Base-by-base conservation (phyloP, 2,797 vertebrate species). In the Picus viridis region DNA sequence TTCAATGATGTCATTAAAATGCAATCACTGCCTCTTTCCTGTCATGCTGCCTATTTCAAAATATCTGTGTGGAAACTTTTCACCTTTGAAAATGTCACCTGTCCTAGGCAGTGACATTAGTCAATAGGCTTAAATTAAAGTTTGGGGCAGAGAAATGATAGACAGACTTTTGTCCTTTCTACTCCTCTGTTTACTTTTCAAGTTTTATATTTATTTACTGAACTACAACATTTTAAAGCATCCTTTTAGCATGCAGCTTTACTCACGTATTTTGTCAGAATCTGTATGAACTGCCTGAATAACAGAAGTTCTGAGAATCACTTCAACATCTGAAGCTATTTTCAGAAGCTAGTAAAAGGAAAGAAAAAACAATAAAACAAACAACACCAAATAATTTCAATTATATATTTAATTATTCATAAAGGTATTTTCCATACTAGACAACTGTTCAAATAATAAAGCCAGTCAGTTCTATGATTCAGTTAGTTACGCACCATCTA, bases 241-340 rank as follows among this genome's bases (percentile, higher is more conserved):
- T 8, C 10, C 58, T 83, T 78, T 72, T 18, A 83, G 43, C 54
- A 74, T 29, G 59, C 29, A 92, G n/a, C 8, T 70, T 68, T 93
- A 93, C 97, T 96, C 83, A 97, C 98, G 15, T 89, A 98, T 88
- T 86, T 84, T 98, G 92, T 97, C 29, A 12, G 96, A 86, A 78
- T 96, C 97, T 36, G 95, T 97, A 75, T 98, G 98, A 89, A 98
- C 80, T 6, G 97, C 98, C 85, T 98, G 98, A 90, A 98, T 92
- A 94, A 98, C 97, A 63, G 97, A 98, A 84, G 97, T 98, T 93
- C 97, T 96, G 34, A 98, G 97, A 73, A 98, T 89, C 74, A 97
- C 78, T 96, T 98, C 98, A 91, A 98, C 98, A 94, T 98, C 98
- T 16, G 97, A 97, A 94, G 94, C 98, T 83, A 97, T 89, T 97